Evolutionary conservation across 2,113 vertebrate species (phyloP).

Genomic region (Aegotheles bennettii): DNA sequence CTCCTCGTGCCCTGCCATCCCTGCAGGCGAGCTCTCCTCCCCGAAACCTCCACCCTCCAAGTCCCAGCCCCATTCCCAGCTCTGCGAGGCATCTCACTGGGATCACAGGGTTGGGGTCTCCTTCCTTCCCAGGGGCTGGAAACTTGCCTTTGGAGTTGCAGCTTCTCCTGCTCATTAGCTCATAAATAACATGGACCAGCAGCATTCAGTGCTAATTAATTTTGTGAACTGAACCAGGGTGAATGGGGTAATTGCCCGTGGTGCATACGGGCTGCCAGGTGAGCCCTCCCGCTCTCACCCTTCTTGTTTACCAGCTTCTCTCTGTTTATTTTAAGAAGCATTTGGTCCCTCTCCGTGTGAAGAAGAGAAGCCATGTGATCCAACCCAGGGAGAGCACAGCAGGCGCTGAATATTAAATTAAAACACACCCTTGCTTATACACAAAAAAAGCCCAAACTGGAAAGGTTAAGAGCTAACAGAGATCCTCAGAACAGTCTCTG

Average conservation of each 20-base stretch:
- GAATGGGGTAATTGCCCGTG: constrained; percentile 52
- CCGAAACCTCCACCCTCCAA: rapidly evolving
- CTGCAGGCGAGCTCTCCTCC: rapidly evolving
- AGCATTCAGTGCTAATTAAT: constrained; percentile 59
- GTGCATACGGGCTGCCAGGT: not conserved
- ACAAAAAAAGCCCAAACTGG: constrained; percentile 13
- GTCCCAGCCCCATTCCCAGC: not conserved
- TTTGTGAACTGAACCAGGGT: constrained; percentile 53
- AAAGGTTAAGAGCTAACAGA: constrained; percentile 72
- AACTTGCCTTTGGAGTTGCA: not conserved
- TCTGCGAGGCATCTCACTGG: not conserved
- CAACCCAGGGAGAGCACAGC: constrained; percentile 29
- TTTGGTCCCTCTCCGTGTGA: constrained; percentile 15
- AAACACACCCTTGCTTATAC: constrained; percentile 33
- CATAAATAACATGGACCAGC: constrained; percentile 45
- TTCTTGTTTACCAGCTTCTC: constrained; percentile 28
- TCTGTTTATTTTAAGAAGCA: constrained; percentile 57
- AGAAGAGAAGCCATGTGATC: constrained; percentile 1
- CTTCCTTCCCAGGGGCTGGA: not conserved
- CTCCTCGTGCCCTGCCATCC: not conserved
- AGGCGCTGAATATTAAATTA: constrained; percentile 67
- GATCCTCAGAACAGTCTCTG: constrained; percentile 57
- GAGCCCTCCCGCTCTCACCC: not conserved
- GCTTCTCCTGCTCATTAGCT: constrained; percentile 36
- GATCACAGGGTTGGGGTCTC: not conserved